Conservation (phyloP, 2,888 invertebrate genomes). For the Tanytarsus gracilentus region DNA sequence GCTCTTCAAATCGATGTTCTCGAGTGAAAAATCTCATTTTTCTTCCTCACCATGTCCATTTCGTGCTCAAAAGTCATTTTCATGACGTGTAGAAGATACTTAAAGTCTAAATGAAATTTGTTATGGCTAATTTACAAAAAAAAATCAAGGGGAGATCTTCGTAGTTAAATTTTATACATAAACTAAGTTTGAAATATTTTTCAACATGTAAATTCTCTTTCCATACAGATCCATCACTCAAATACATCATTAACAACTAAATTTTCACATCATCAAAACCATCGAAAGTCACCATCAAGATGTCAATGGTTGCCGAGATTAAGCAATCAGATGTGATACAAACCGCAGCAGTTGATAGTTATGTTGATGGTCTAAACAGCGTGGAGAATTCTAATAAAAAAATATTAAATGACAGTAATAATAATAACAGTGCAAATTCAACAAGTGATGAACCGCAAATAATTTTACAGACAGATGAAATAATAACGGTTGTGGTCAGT, state of each 20-base stretch:
- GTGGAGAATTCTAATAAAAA: background rate
- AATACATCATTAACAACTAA: no score
- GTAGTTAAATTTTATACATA: no score
- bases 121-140: background rate
- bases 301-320: no score
- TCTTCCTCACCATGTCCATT: background rate
- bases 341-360: background rate
- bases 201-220: no score
- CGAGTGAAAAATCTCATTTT: background rate
- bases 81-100: background rate
- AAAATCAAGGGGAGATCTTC: no score
- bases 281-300: no score
- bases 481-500: constrained; percentile 17
- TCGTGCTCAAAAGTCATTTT: background rate
- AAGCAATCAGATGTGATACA: no score
- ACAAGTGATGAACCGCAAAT: constrained; percentile 15
- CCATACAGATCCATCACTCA: no score
- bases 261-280: no score
- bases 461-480: constrained; percentile 19
- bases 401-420: constrained; percentile 4
- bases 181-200: no score
- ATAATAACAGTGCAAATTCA: background rate
- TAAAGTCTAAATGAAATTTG: constrained; percentile 2
- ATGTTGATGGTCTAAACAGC: background rate
- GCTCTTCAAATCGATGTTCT: no score